Base-by-base conservation (phyloP, 2,113 vertebrate species). In the Psilopogon haemacephalus region DNA sequence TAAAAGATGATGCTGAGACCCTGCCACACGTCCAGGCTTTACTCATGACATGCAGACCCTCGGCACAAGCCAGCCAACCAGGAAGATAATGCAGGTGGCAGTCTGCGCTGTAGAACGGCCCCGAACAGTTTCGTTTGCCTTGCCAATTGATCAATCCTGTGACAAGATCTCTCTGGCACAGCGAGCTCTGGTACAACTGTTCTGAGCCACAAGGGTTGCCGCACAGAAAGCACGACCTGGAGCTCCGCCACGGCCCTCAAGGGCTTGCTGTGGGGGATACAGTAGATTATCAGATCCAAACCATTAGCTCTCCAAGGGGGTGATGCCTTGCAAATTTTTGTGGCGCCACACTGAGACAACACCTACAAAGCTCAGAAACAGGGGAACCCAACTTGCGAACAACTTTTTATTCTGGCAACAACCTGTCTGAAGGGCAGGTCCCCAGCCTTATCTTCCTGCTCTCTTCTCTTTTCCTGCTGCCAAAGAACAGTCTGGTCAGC, bases 111-210 rank as follows among this genome's bases (percentile, higher is more conserved):
- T 28, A 21, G 55, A 32, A 63, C 1, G n/a, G 40, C 44, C 27
- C 16, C 13, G 7, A 9, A 21, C 12, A 8, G 44, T 24, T 19
- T 21, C 0, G 35, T 17, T 24, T 30, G 52, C 84, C 40, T 24
- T 2, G 13, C 40, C 3, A 4, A 33, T 0, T 1, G 12, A 15
- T 62, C 72, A 56, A 0, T 21, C 21, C 46, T 9, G 21, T 4
- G 21, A 10, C 0, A 3, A 17, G 26, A 8, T 24, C 33, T 3
- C 27, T 1, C 4, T 0, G 15, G 55, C 63, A 20, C 52, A 1
- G 17, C 0, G 3, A 50, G 35, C 73, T 38, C 70, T 6, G 12
- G 32, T 16, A 24, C 67, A 8, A 2, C 33, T 17, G 12, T 7
- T 27, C 28, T 17, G 65, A 72, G 77, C 37, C 37, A 5, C 33